A percentile compares a stretch with the other conserved stretches of the same genome.
These are phyloP conservation scores for Sylvia atricapilla DNA, from an alignment of 2,113 vertebrate genomes.

Conservation along the genomic window DNA sequence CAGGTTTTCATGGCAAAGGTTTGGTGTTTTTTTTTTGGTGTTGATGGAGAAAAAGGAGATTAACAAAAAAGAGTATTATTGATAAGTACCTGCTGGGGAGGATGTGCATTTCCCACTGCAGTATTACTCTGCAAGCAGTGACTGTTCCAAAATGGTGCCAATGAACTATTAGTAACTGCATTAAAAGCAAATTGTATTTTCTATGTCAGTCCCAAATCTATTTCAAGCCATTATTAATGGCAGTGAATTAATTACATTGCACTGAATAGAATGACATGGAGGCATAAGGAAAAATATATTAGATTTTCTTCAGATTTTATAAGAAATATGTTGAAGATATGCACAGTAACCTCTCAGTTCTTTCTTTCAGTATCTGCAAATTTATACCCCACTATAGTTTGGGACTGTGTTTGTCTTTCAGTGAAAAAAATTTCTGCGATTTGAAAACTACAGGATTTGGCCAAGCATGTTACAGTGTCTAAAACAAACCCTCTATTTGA, in stretches of 20 bases:
- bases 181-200: neutral
- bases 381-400: fast-evolving
- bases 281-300: neutral
- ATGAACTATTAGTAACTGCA: neutral
- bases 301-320: neutral
- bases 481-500: neutral
- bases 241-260: conserved; percentile 39
- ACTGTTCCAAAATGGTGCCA: neutral
- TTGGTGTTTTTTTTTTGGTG: neutral
- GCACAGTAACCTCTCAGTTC: neutral
- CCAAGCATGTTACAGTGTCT: neutral
- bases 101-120: neutral
- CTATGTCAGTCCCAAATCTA: neutral
- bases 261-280: conserved; percentile 11
- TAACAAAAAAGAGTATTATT: neutral
- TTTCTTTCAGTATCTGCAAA: neutral
- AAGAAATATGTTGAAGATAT: neutral
- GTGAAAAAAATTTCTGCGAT: neutral
- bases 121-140: fast-evolving
- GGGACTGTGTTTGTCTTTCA: neutral
- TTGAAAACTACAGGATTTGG: neutral
- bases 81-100: neutral
- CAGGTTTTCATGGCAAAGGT: neutral
- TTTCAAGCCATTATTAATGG: conserved; percentile 37
- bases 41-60: neutral